These are phyloP conservation scores for Tangara arthus DNA, from an alignment of 2,797 vertebrate genomes.

Conservation along the genomic window DNA sequence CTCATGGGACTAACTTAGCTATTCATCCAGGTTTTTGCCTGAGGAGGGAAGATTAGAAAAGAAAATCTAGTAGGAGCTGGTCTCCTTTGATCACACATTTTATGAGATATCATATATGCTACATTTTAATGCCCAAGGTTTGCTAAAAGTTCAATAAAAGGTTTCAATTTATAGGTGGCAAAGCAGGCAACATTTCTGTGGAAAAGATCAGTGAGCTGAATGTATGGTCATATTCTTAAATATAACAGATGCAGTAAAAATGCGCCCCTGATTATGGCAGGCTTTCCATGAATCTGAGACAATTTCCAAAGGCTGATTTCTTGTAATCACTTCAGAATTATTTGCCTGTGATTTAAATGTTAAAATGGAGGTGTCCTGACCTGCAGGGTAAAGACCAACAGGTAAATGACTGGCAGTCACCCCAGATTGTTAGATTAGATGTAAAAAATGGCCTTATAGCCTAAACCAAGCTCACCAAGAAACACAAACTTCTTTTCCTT, in stretches of 20 bases:
- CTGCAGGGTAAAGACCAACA: background rate
- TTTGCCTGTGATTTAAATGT: background rate
- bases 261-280: background rate
- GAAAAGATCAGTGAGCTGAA: background rate
- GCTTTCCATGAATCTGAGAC: background rate
- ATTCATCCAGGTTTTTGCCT: constrained; percentile 46
- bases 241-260: background rate
- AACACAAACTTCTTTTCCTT: background rate
- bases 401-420: background rate
- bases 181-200: background rate
- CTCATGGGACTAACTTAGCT: constrained; percentile 20
- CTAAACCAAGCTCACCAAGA: background rate
- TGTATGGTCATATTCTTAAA: background rate
- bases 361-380: background rate
- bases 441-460: background rate
- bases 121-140: background rate
- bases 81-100: constrained; percentile 29
- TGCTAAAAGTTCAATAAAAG: background rate
- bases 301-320: background rate
- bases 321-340: background rate
- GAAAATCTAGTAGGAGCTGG: background rate
- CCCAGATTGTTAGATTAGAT: background rate
- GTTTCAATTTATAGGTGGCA: background rate
- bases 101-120: background rate
- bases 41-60: constrained; percentile 36